Base-by-base conservation (phyloP, 2,888 invertebrate genomes). In the Spilarctia lutea region DNA sequence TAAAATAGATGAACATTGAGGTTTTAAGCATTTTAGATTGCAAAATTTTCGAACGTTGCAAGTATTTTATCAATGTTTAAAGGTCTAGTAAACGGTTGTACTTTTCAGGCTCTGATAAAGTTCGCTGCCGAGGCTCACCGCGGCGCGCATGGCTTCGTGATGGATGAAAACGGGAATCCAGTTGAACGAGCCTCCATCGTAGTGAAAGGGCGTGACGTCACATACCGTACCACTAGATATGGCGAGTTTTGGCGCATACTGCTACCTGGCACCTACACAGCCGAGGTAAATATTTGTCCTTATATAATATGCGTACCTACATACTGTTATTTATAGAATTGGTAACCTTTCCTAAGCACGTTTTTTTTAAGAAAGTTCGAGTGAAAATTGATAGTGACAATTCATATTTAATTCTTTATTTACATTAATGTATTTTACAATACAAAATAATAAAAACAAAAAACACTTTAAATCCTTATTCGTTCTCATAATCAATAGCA, bases 181-280 rank as follows among this genome's bases (percentile, higher is more conserved):
- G 96, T 99, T 72, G 98, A 98, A 86, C 97, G 97, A 72, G 98
- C 98, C 18, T 96, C 97, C 13, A 93, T 98, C 77, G 97, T 97
- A 88, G 97, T 99, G 63, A 97, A 97, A 90, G 97, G 97, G 0
- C 97, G 99, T 71, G 98, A 98, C 89, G 98, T 98, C 83, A 97
- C 97, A 71, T 98, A 98, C 92, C 97, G 97, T 91, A 98, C 98
- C 72, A 98, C 98, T 16, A 97, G 98, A 90, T 97, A 98, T 90
- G 99, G 99, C n/a, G 99, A 99, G 93, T 99, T 98, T 95, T 99
- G 99, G 99, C 97, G 99, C 87, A 97, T 99, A 78, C 94, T 99
- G 35, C 93, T 99, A 78, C 99, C 99, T 1, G 99, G 99, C 82
- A 96, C 97, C 72, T 99, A 99, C 93, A 97, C 97, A 85, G 94